Conservation (phyloP, 2,888 invertebrate species). For the Chaitophorus viminalis region DNA sequence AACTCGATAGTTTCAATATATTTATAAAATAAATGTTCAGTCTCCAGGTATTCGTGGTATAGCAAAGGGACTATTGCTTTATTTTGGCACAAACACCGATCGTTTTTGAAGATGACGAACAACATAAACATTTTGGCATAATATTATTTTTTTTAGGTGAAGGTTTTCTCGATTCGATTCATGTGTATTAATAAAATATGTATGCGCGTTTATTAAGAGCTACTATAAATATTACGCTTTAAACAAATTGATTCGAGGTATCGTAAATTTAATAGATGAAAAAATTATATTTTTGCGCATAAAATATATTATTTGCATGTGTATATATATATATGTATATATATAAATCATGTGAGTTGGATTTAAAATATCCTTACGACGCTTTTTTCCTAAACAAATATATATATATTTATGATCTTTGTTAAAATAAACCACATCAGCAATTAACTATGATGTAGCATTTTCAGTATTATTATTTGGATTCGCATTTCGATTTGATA, state of each 20-base stretch:
- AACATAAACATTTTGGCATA: constrained; percentile 18
- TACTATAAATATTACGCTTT: not conserved
- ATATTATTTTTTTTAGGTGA: constrained; percentile 20
- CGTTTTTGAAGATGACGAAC: constrained; percentile 9
- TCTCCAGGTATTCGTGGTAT: constrained; percentile 7
- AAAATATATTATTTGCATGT: not conserved
- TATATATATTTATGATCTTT: too few relatives aligned
- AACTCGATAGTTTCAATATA: not conserved
- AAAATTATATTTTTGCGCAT: not conserved
- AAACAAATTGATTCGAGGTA: not conserved
- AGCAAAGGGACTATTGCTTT: not conserved
- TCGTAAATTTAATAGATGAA: not conserved
- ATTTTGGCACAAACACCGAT: constrained; percentile 38
- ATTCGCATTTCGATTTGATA: not conserved
- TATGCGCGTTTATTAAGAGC: not conserved
- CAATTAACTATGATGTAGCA: not conserved
- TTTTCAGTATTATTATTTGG: not conserved
- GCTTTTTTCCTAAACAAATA: not conserved
- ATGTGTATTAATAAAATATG: not conserved
- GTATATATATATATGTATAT: too few relatives aligned
- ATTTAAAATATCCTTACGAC: not conserved
- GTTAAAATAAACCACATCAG: constrained; percentile 6
- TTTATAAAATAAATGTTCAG: not conserved
- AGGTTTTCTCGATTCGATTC: constrained; percentile 1
- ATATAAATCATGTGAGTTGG: not conserved